Percentiles rank a stretch among this genome's conserved stretches.
These are phyloP conservation scores for Calliphora vicina DNA, from an alignment of 1,140 invertebrate genomes.

Conservation along the genomic window DNA sequence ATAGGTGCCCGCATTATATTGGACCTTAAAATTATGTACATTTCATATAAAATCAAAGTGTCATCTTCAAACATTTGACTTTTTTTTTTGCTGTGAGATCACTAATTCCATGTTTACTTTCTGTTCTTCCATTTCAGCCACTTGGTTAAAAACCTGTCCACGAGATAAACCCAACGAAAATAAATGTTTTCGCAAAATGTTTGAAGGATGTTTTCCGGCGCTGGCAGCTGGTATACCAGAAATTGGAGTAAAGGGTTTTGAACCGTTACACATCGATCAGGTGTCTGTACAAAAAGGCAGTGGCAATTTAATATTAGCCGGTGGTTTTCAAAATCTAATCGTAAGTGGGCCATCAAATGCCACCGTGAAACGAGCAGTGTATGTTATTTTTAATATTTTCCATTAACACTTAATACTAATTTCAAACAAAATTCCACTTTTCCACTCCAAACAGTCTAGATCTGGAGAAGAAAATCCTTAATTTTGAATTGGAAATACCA, in stretches of 20 bases:
- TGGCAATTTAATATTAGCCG: conserved; percentile 63
- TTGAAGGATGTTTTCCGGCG: conserved; percentile 57
- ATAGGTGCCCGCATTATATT: too few relatives aligned
- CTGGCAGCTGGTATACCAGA: conserved; percentile 64
- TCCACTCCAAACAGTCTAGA: conserved; percentile 59
- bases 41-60: too few relatives aligned
- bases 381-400: conserved; percentile 28
- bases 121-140: conserved; percentile 42
- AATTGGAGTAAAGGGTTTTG: conserved; percentile 64
- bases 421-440: too few relatives aligned
- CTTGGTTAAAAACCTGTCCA: conserved; percentile 58
- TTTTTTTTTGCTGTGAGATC: not conserved
- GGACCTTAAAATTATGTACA: too few relatives aligned
- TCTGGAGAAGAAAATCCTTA: conserved; percentile 62
- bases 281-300: conserved; percentile 64
- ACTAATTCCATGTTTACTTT: not conserved
- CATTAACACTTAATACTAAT: not conserved
- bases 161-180: conserved; percentile 58
- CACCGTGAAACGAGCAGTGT: conserved; percentile 57
- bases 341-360: conserved; percentile 65
- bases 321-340: conserved; percentile 64
- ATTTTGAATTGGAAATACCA: conserved; percentile 67
- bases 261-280: conserved; percentile 64
- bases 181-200: conserved; percentile 57
- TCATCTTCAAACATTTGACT: too few relatives aligned